Evolutionary conservation across 2,113 vertebrate species (phyloP).

Genomic region (Zeus faber): DNA sequence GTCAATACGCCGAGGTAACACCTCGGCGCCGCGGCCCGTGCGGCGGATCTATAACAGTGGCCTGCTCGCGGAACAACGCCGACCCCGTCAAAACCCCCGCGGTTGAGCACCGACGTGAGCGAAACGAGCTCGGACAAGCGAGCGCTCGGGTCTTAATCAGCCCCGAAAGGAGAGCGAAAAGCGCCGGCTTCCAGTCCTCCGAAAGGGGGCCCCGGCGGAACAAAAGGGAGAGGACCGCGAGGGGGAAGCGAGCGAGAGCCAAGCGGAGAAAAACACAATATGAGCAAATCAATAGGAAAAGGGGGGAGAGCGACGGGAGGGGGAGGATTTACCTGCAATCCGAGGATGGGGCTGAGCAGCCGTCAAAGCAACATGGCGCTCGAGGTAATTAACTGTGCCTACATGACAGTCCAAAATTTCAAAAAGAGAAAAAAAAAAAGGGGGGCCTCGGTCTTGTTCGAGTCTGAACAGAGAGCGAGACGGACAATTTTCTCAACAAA

Average conservation of each 20-base stretch:
- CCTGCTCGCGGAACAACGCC: no score
- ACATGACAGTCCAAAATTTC: not conserved
- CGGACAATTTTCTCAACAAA: not conserved
- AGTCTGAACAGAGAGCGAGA: not conserved
- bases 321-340: slow-evolving; percentile 13
- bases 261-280: slow-evolving; percentile 24
- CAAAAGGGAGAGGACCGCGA: slow-evolving; percentile 19
- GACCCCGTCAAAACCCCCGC: no score
- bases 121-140: no score
- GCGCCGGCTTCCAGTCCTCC: slow-evolving; percentile 28
- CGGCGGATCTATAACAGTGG: no score
- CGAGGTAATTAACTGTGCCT: slow-evolving; percentile 12
- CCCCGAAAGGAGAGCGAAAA: slow-evolving; percentile 24
- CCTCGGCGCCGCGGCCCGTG: no score
- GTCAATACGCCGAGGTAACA: no score
- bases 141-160: slow-evolving; percentile 40
- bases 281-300: slow-evolving; percentile 27
- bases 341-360: slow-evolving; percentile 10
- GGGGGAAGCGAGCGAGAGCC: not conserved
- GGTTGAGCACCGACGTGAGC: no score
- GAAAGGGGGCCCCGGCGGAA: not conserved
- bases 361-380: slow-evolving; percentile 17
- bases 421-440: not conserved
- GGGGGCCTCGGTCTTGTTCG: not conserved
- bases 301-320: no score